Conservation (phyloP, 2,888 invertebrate genomes). For the Brachyptera risi region DNA sequence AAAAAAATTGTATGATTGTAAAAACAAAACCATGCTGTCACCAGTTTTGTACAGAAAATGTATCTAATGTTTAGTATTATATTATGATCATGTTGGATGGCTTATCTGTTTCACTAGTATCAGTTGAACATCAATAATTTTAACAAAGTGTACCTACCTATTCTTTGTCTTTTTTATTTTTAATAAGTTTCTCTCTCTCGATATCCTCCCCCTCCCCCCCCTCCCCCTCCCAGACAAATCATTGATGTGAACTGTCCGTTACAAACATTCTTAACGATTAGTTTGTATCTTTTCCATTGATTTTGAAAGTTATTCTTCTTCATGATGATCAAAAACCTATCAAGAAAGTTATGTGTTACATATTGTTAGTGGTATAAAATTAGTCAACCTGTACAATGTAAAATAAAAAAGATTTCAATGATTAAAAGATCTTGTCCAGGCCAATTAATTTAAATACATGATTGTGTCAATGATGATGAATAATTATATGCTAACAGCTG, state of each 20-base stretch:
- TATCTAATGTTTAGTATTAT: constrained; percentile 26
- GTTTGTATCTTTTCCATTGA: constrained; percentile 28
- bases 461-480: constrained; percentile 21
- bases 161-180: constrained; percentile 33
- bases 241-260: too few species aligned
- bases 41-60: constrained; percentile 28
- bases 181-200: constrained; percentile 10
- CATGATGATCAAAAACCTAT: constrained; percentile 4
- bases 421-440: constrained; percentile 25
- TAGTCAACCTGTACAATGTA: constrained; percentile 28
- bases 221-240: not conserved
- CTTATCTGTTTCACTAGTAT: too few species aligned
- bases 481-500: constrained; percentile 14
- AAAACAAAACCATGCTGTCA: not conserved
- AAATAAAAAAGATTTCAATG: constrained; percentile 12
- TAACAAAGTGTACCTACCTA: too few species aligned
- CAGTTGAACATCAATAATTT: too few species aligned
- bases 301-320: too few species aligned
- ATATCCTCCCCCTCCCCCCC: not conserved
- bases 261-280: constrained; percentile 3
- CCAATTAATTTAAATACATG: constrained; percentile 22
- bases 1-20: not conserved
- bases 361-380: constrained; percentile 26
- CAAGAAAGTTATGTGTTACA: constrained; percentile 32
- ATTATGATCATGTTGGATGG: too few species aligned